These are phyloP conservation scores for Dipodomys ordii DNA, from an alignment of 2,113 vertebrate species.

Conservation along the genomic window DNA sequence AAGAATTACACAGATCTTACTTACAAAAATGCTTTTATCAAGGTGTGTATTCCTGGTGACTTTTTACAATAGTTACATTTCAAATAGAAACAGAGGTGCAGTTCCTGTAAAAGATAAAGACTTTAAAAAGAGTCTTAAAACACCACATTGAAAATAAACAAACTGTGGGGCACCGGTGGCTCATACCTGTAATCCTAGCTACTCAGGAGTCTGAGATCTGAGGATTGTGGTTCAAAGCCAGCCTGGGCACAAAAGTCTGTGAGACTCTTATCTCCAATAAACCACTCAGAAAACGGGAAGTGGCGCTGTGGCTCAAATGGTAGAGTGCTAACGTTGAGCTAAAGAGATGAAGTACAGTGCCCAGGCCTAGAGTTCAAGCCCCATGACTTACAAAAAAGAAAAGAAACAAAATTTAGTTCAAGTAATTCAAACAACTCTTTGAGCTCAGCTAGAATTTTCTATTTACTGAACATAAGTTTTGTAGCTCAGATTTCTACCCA, in stretches of 20 bases:
- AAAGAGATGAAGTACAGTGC: too few species aligned
- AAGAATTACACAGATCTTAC: neutral
- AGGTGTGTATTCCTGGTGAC: neutral
- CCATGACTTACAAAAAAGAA: neutral
- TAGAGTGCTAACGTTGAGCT: too few species aligned
- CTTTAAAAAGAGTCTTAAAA: conserved; percentile 34
- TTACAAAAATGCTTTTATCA: conserved; percentile 16
- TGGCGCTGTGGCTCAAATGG: too few species aligned
- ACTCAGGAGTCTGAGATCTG: too few species aligned
- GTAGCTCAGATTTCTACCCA: neutral
- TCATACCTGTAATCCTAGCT: too few species aligned
- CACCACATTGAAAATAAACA: neutral
- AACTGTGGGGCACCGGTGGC: too few species aligned
- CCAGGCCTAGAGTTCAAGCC: too few species aligned
- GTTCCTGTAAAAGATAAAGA: neutral
- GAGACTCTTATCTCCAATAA: too few species aligned
- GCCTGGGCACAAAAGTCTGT: too few species aligned
- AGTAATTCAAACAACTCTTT: conserved; percentile 18
- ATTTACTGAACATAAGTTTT: conserved; percentile 39
- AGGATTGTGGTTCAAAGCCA: too few species aligned
- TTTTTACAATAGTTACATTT: conserved; percentile 32
- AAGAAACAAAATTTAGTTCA: conserved; percentile 16
- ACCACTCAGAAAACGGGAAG: too few species aligned
- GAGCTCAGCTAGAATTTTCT: conserved; percentile 43
- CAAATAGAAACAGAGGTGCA: neutral